Evolutionary conservation across 2,888 invertebrate genomes (phyloP), one percentile per base, ranked within the genome.

Genomic region (Pristionchus entomophagus): DNA sequence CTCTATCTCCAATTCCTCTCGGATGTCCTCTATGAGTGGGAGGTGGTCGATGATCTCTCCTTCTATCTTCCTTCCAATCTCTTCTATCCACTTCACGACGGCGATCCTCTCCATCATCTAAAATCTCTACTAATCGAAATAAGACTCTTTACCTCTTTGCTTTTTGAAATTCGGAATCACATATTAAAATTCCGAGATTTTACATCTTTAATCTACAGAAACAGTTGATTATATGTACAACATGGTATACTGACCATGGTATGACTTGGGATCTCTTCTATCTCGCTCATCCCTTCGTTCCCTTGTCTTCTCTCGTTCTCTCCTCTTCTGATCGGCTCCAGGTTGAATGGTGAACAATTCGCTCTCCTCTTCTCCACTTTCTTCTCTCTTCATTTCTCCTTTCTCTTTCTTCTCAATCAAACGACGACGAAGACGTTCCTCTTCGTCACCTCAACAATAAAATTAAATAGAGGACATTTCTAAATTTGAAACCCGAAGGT

Each of bases 331-430:
- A 65, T 84, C 83, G 26, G 56, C 88, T 85, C 87, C 88, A 12
- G 91, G 91, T 82, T 91, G 90, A 53, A 91, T 89, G 1, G 90
- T 88, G 80, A 91, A 91, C 29, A 89, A 84, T 56, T 89, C 88
- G 32, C 88, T 89, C n/a, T 88, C 88, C 12, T 89, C 89, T 29
- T 87, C 88, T 8, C 89, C 88, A 65, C 88, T 88, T n/a, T 88
- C 88, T 8, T 85, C 87, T 51, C 82, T 88, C 85, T 80, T 85
- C 77, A 19, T 51, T 19, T 85, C 85, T 53, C 41, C 85, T 17
- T 85, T 85, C 56, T 85, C 85, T 29, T 56, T 85, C 77, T 77
- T 85, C 85, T 85, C 85, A 38, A 85, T 77, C 38, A 85, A 26
- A 22, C 85, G 32, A 35, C 85, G 85, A 59, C 85, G 51, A 53